Evolutionary conservation across 2,113 vertebrate species (phyloP), one percentile per base, ranked within the genome.

Genomic region (Aegithalos caudatus): DNA sequence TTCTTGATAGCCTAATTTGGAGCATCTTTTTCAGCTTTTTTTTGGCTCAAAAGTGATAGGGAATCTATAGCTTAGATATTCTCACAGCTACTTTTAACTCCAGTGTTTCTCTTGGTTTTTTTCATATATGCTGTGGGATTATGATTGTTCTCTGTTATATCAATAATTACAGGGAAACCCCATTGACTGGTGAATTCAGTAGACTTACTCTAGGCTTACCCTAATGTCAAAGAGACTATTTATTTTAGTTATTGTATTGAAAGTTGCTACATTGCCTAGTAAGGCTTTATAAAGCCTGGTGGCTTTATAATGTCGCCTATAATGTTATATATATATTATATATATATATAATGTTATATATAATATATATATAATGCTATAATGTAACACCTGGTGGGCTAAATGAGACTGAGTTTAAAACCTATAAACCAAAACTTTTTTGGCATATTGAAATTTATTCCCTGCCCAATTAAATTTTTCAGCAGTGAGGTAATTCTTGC

Each of bases 61-160:
- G 44, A 84, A 94, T 84, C 69, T 89, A 62, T 35, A 91, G 53
- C 40, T 89, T 84, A 72, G 48, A 29, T 45, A 11, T n/a, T 69
- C 45, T 85, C 40, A 69, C 77, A 79, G 48, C n/a, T 4, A 6
- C 51, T 81, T 94, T 91, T 72, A 85, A 74, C 23, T 93, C 58
- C 50, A 31, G 45, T 42, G 53, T 74, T 78, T 65, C 44, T 71
- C 15, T 67, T 91, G 48, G 20, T 45, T 80, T 80, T 88, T 90
- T 71, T 33, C 33, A 33, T 31, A 44, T 18, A 21, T 0, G 2
- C 35, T 71, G 14, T 0, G 0, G 70, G 28, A 45, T 92, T 77
- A 58, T 83, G 81, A 79, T 47, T 73, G 33, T 86, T 86, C 21
- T 81, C n/a, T 64, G 14, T 81, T 83, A 6, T 17, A 56, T 47